These are phyloP conservation scores for Agraylea sexmaculata DNA, from an alignment of 1,140 invertebrate species.

Conservation along the genomic window DNA sequence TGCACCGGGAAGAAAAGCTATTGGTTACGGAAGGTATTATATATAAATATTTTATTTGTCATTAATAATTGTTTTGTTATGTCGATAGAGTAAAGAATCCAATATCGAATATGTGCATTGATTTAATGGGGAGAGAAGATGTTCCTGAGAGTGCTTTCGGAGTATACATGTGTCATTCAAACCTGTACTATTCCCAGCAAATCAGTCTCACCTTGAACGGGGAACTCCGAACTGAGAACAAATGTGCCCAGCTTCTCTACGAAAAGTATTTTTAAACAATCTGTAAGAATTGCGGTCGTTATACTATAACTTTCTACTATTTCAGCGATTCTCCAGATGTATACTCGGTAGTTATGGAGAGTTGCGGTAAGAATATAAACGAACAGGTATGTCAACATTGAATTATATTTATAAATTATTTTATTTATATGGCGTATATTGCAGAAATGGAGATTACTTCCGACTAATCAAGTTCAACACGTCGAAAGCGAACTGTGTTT, in stretches of 20 bases:
- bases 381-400: too few relatives aligned
- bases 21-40: slow-evolving; percentile 63
- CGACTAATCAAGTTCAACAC: too few relatives aligned
- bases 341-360: too few relatives aligned
- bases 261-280: slow-evolving; percentile 27
- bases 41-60: too few relatives aligned
- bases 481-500: too few relatives aligned
- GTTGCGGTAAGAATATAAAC: too few relatives aligned
- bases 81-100: slow-evolving; percentile 36
- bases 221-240: slow-evolving; percentile 64
- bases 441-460: too few relatives aligned
- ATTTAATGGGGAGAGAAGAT: slow-evolving; percentile 65
- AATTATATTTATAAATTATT: too few relatives aligned
- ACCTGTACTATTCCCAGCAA: slow-evolving; percentile 53
- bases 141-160: slow-evolving; percentile 61
- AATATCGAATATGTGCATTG: slow-evolving; percentile 56
- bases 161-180: slow-evolving; percentile 62
- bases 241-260: slow-evolving; percentile 46
- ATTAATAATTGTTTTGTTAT: too few relatives aligned
- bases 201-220: slow-evolving; percentile 59
- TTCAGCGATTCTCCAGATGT: too few relatives aligned
- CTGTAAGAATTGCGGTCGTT: background rate
- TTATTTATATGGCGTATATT: too few relatives aligned
- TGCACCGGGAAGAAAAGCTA: slow-evolving; percentile 69
- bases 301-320: too few relatives aligned